Base-by-base conservation (phyloP, 2,113 vertebrate species). In the Tupaia chinensis region DNA sequence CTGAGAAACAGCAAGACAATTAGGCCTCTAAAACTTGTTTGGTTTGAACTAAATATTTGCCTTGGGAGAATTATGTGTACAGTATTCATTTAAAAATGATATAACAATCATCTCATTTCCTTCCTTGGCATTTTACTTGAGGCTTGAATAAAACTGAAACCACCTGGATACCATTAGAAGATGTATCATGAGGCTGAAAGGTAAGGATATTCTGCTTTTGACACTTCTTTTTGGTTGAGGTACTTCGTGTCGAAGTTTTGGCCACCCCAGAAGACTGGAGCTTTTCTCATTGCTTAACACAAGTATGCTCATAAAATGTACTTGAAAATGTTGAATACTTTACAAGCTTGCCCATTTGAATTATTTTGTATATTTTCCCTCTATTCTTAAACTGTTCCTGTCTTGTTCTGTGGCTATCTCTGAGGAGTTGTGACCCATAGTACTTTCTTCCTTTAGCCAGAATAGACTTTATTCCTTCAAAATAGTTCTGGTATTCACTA, bases 11-110 rank as follows among this genome's bases (percentile, higher is more conserved):
- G 23, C 23, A 88, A 90, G 72, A 88, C 10, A 91, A 44, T 68
- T 83, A 96, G 60, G 8, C 22, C 34, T 79, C 29, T 72, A 56
- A 5, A 53, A 73, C 87, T 95, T 69, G 44, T 68, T 95, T 91
- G 78, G 27, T 86, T 94, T 91, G 68, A 80, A 92, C 44, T 74
- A 97, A 95, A 89, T 73, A 78, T 93, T 95, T 95, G 19, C n/a
- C 63, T 87, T 96, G 63, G 61, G 95, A 89, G 61, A 91, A 79
- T 27, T 94, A 53, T 4, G 9, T 65, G 12, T 78, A 85, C 10
- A 85, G 66, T 11, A 74, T 82, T 91, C 66, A 78, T 66, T 63
- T 77, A 93, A 60, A 32, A 60, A 78, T 44, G 34, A 92, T 61
- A 74, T 0, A 81, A 61, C 65, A 53, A 16, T 85, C 63, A 70